Evolutionary conservation across 2,113 vertebrate genomes (phyloP), one percentile per base, ranked within the genome.

Genomic region (Vulpes ferrilata): DNA sequence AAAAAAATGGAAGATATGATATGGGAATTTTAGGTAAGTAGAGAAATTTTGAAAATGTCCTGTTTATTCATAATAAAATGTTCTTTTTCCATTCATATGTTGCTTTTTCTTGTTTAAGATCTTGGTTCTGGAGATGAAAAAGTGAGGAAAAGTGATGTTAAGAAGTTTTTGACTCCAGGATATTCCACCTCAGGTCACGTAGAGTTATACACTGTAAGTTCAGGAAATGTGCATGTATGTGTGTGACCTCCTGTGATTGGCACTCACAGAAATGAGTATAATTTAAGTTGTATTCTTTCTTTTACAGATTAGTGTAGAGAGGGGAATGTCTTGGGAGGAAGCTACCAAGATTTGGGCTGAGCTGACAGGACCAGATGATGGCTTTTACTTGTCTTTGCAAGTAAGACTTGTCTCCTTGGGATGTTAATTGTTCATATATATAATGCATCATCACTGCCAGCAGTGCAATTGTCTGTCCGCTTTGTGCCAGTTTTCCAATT

Each of bases 301-400:
- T 69, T 97, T 95, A 53, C 80, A 99, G 99, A 99, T 99, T 83
- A 99, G 99, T 23, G 99, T 99, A 74, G 99, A 99, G 98, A 99
- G 99, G 87, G 99, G 99, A 15, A 99, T 99, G 99, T 99, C 99
- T 38, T 99, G 99, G 99, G 99, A 99, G 27, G 99, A 99, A 97
- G 99, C 99, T 30, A 99, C 99, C 2, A 99, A 99, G 82, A 98
- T 99, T 67, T 99, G 99, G 99, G 99, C 99, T 0, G 99, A 99
- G 3, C 99, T 99, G 96, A 99, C 98, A 1, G 99, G 99, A 97
- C 97, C 99, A 23, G 99, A 99, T 25, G 99, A 99, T 97, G 99
- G 99, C 57, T 99, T 99, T 98, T 99, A 99, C 97, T 99, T 99
- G 93, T 99, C 99, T 11, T 90, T 99, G 62, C 99, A 99, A 98